Evolutionary conservation across 2,113 vertebrate genomes (phyloP), one percentile per base, ranked within the genome.

Genomic region (Triplophysa rosa): DNA sequence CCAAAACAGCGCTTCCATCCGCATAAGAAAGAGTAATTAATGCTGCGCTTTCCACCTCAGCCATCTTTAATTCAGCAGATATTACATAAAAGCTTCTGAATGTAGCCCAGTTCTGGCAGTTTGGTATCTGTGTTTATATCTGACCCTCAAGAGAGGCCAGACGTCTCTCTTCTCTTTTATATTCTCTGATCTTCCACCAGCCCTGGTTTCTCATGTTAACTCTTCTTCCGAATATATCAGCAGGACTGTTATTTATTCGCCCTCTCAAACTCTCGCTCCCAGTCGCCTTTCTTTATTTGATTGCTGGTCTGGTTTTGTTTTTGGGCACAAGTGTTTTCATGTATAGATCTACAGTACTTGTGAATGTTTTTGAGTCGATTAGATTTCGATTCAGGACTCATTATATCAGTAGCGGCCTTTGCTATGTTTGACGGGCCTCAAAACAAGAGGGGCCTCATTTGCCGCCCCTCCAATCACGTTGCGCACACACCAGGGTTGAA

Each of bases 101-200:
- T 77, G 45, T 82, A 77, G 58, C 78, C 65, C 68, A 49, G 80
- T 64, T 67, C 24, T 61, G 67, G 69, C 49, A 33, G 59, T 47
- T 54, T 26, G 23, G 24, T 67, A 49, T 67, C 54, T 68, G 58
- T 56, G 67, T 47, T 42, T 64, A 69, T 81, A 69, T 67, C 33
- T 67, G 62, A 77, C 74, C 74, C 74, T 23, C 24, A 23, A 65
- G 74, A 77, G 40, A 78, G 76, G 80, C 74, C 80, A 71, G 80
- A 59, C 74, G 23, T 59, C 54, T 72, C 54, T 33, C 24, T 59
- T 67, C 33, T 45, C 62, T 54, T 29, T 59, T 12, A 59, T 61
- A 21, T 77, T n/a, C 23, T 71, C 59, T 65, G 69, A 78, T 72
- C 61, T 75, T 77, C 23, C 23, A 59, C 78, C 66, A 71, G 56